Percentiles rank a stretch among this genome's conserved stretches.
These are phyloP conservation scores for Montipora foliosa DNA, from an alignment of 64 coral and sea anemone species.

Conservation along the genomic window DNA sequence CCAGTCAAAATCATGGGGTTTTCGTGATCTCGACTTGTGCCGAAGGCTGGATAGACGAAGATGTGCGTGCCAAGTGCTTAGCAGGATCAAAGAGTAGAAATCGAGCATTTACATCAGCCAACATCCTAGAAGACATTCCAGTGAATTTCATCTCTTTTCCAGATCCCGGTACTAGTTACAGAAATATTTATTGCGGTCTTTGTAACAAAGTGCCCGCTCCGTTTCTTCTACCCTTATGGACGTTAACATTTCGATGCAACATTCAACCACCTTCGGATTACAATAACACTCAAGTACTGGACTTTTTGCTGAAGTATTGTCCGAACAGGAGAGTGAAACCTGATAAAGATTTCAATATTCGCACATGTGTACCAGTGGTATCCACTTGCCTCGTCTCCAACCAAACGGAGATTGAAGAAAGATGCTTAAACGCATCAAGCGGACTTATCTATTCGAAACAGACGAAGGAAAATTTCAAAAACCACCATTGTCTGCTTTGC, in stretches of 20 bases:
- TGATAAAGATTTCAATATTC: not conserved
- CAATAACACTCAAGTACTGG: slow-evolving; percentile 23
- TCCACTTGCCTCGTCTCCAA: slow-evolving; percentile 21
- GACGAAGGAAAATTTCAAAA: slow-evolving; percentile 61
- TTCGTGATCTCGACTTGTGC: slow-evolving; percentile 79
- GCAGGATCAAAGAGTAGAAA: slow-evolving; percentile 13
- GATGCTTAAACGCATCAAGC: slow-evolving; percentile 1
- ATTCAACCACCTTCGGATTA: slow-evolving; percentile 65
- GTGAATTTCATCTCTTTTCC: not conserved
- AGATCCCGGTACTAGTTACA: not conserved
- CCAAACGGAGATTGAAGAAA: not conserved
- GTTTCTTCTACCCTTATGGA: slow-evolving; percentile 34
- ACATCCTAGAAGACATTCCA: slow-evolving; percentile 66
- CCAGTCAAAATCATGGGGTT: slow-evolving; percentile 11
- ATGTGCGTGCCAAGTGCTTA: slow-evolving; percentile 45
- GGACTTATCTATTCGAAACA: slow-evolving; percentile 1
- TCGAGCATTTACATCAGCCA: slow-evolving; percentile 40
- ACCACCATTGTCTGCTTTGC: slow-evolving; percentile 77
- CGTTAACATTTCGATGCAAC: slow-evolving; percentile 73
- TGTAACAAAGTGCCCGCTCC: not conserved
- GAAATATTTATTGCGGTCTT: slow-evolving; percentile 76
- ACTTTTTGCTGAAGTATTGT: slow-evolving; percentile 81
- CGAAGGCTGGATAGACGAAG: not conserved
- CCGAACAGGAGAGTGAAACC: slow-evolving; percentile 26
- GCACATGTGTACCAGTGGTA: slow-evolving; percentile 42